phyloP scores from a whole-genome alignment of 1,140 invertebrate species.

The Diorhabda carinulata region DNA sequence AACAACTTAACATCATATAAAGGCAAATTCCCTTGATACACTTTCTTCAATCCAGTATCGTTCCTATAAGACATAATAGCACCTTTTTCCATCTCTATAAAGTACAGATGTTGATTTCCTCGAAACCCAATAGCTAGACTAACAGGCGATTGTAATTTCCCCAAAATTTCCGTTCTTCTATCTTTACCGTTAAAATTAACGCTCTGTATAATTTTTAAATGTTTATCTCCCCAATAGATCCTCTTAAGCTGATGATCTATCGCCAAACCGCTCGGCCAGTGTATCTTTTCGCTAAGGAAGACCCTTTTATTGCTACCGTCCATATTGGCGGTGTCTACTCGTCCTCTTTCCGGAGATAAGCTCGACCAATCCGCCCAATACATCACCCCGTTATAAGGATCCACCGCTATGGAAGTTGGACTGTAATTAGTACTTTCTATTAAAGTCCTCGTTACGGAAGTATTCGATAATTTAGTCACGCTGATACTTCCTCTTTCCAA shows the following conservation, averaged over 20 bases:
- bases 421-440: constrained; percentile 52
- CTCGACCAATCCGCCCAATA: constrained; percentile 79
- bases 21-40: constrained; percentile 54
- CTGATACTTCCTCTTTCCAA: constrained; percentile 58
- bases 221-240: constrained; percentile 75
- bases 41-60: constrained; percentile 43
- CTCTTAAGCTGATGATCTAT: constrained; percentile 72
- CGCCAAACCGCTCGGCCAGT: constrained; percentile 84
- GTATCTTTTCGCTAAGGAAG: constrained; percentile 57
- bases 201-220: constrained; percentile 70
- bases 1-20: constrained; percentile 63
- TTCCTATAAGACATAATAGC: constrained; percentile 52
- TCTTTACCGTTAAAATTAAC: constrained; percentile 68
- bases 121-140: constrained; percentile 61
- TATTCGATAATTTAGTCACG: constrained; percentile 57
- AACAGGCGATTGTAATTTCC: constrained; percentile 64
- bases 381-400: constrained; percentile 59
- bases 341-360: constrained; percentile 49
- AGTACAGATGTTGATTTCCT: constrained; percentile 58
- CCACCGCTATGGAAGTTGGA: constrained; percentile 65
- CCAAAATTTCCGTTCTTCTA: constrained; percentile 58
- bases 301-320: constrained; percentile 65
- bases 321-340: constrained; percentile 72
- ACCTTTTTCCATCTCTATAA: constrained; percentile 66
- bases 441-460: constrained; percentile 53